A percentile compares a stretch with the other conserved stretches of the same genome.
These are phyloP conservation scores for Erebia ligea DNA, from an alignment of 2,888 invertebrate genomes.

Conservation along the genomic window DNA sequence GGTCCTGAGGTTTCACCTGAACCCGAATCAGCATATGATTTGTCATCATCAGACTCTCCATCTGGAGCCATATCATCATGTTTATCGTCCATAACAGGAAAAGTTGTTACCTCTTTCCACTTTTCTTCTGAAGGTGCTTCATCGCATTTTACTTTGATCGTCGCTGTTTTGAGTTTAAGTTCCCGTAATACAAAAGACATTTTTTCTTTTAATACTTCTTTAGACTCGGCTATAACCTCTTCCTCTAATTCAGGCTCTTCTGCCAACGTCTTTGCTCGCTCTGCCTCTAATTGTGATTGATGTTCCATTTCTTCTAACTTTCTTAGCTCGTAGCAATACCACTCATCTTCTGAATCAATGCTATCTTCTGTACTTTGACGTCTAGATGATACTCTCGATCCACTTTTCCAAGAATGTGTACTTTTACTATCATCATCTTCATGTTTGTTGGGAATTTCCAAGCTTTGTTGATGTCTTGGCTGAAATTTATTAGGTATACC, in stretches of 20 bases:
- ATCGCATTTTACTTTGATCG: slow-evolving; percentile 70
- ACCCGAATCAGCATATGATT: slow-evolving; percentile 83
- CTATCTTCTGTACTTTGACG: slow-evolving; percentile 96
- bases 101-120: slow-evolving; percentile 77
- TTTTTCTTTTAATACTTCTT: slow-evolving; percentile 88
- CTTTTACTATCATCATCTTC: slow-evolving; percentile 94
- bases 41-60: slow-evolving; percentile 68
- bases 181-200: slow-evolving; percentile 92
- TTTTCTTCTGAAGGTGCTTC: slow-evolving; percentile 65
- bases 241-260: slow-evolving; percentile 84
- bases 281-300: slow-evolving; percentile 86
- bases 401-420: slow-evolving; percentile 94
- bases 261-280: slow-evolving; percentile 84
- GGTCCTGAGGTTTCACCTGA: slow-evolving; percentile 95
- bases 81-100: slow-evolving; percentile 76
- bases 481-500: slow-evolving; percentile 84
- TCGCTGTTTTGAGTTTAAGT: slow-evolving; percentile 86
- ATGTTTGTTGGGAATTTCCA: slow-evolving; percentile 90
- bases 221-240: slow-evolving; percentile 79
- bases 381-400: slow-evolving; percentile 92
- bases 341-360: slow-evolving; percentile 96
- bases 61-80: slow-evolving; percentile 59
- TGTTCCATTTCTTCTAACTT: slow-evolving; percentile 94
- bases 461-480: slow-evolving; percentile 88
- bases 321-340: slow-evolving; percentile 94